These are phyloP conservation scores for Chrysomela aeneicollis DNA, from an alignment of 2,888 invertebrate species.

Conservation along the genomic window DNA sequence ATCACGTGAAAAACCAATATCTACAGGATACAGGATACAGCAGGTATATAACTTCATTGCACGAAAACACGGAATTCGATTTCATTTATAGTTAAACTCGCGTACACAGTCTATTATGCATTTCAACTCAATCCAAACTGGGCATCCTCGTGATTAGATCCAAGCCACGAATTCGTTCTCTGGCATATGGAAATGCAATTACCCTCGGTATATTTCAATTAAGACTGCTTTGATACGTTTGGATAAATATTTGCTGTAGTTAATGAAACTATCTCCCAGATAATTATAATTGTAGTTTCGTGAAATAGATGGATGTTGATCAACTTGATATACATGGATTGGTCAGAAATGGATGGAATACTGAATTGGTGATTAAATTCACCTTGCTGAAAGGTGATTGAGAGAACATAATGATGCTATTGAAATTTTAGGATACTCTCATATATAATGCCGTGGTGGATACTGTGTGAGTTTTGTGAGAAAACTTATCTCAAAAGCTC, in stretches of 20 bases:
- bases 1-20: too few species aligned
- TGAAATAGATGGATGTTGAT: slow-evolving; percentile 19
- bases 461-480: too few species aligned
- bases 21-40: too few species aligned
- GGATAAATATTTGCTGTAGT: slow-evolving; percentile 28
- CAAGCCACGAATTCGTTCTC: slow-evolving; percentile 11
- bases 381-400: too few species aligned
- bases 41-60: too few species aligned
- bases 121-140: slow-evolving; percentile 7
- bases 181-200: slow-evolving; percentile 33
- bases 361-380: not conserved
- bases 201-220: slow-evolving; percentile 40
- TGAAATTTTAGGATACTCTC: too few species aligned
- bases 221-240: slow-evolving; percentile 35
- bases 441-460: too few species aligned
- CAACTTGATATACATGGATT: slow-evolving; percentile 6
- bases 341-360: not conserved
- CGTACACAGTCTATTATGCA: not conserved
- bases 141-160: not conserved
- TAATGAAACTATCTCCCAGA: slow-evolving; percentile 27
- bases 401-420: not conserved
- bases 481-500: too few species aligned
- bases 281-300: slow-evolving; percentile 32
- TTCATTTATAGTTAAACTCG: not conserved
- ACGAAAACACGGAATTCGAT: too few species aligned